These are phyloP conservation scores for Phalloptychus januarius DNA, from an alignment of 2,797 vertebrate genomes.

Conservation along the genomic window DNA sequence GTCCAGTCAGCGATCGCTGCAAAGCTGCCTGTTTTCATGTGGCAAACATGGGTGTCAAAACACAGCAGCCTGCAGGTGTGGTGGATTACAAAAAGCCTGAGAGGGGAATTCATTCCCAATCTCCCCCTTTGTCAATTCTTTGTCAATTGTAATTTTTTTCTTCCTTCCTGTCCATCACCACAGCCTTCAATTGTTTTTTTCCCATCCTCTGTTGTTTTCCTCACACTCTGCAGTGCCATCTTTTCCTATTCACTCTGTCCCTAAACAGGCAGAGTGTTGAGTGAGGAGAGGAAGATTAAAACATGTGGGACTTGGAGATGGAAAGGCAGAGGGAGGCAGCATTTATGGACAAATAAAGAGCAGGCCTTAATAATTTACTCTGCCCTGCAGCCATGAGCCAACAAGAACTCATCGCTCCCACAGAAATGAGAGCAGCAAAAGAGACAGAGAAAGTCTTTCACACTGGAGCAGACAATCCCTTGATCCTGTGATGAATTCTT, in stretches of 20 bases:
- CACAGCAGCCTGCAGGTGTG: slow-evolving; percentile 48
- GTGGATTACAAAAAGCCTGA: slow-evolving; percentile 43
- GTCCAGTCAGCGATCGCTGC: slow-evolving; percentile 4
- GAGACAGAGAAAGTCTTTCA: slow-evolving; percentile 17
- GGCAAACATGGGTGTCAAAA: slow-evolving; percentile 32
- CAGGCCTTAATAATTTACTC: slow-evolving; percentile 76
- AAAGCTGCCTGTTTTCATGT: slow-evolving; percentile 25
- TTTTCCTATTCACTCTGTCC: slow-evolving; percentile 53
- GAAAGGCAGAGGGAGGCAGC: slow-evolving; percentile 34
- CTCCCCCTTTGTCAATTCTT: slow-evolving; percentile 13
- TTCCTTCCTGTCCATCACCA: slow-evolving; percentile 44
- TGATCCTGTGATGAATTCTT: slow-evolving; percentile 53
- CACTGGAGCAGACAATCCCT: slow-evolving; percentile 29
- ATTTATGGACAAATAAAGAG: slow-evolving; percentile 72
- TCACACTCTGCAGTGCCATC: slow-evolving; percentile 24
- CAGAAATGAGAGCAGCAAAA: slow-evolving; percentile 45
- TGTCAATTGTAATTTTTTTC: no score
- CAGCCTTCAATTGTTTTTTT: slow-evolving; percentile 42
- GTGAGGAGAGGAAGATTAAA: slow-evolving; percentile 53
- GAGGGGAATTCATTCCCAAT: slow-evolving; percentile 46
- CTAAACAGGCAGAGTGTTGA: slow-evolving; percentile 56
- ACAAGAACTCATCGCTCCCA: slow-evolving; percentile 54
- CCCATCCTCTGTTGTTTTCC: slow-evolving; percentile 15
- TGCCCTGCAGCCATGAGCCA: slow-evolving; percentile 67
- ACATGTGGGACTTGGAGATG: slow-evolving; percentile 27